Conservation (phyloP, 1,140 invertebrate genomes). For the Drosophila grimshawi region DNA sequence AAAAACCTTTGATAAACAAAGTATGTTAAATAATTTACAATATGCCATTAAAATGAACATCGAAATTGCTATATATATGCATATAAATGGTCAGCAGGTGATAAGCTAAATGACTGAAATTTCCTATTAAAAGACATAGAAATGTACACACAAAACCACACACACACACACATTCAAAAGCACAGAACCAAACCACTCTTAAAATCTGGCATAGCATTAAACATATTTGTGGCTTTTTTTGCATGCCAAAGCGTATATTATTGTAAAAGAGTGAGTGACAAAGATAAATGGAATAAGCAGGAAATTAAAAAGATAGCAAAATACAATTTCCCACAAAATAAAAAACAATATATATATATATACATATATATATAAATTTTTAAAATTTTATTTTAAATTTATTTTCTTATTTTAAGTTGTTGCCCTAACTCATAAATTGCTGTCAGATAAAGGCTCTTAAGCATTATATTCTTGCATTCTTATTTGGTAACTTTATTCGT, state of each 20-base stretch:
- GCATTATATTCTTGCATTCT: neutral
- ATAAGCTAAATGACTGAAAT: constrained; percentile 36
- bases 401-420: neutral
- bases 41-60: constrained; percentile 29
- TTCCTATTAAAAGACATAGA: constrained; percentile 35
- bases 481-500: neutral
- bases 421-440: neutral
- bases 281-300: constrained; percentile 34
- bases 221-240: constrained; percentile 67
- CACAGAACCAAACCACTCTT: constrained; percentile 4
- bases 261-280: neutral
- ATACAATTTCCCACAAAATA: constrained; percentile 32
- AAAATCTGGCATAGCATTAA: constrained; percentile 28
- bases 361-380: neutral
- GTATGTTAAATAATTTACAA: constrained; percentile 4
- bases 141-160: neutral
- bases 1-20: neutral
- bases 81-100: constrained; percentile 29
- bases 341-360: constrained; percentile 12
- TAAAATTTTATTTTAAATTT: neutral
- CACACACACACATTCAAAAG: constrained; percentile 3
- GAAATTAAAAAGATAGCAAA: constrained; percentile 62
- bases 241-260: constrained; percentile 34
- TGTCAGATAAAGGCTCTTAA: neutral
- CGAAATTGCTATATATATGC: constrained; percentile 24